Evolutionary conservation across 2,113 vertebrate species (phyloP), one percentile per base, ranked within the genome.

Genomic region (Phaethon lepturus): DNA sequence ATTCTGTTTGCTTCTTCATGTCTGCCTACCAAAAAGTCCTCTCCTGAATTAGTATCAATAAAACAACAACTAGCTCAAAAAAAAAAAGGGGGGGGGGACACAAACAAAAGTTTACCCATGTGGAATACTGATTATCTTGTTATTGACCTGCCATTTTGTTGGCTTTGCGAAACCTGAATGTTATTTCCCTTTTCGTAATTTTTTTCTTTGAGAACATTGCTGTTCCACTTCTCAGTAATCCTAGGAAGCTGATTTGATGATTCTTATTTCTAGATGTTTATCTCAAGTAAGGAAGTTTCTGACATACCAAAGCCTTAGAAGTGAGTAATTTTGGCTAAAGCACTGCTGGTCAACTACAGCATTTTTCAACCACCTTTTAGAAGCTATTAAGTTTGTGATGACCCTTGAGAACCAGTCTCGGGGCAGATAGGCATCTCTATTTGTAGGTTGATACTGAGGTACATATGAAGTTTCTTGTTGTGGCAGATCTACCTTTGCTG

Each of bases 401-500:
- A 33, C 13, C 58, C 14, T 62, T 49, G 45, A 47, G 49, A 85
- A 53, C 35, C 23, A 25, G 24, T 72, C 33, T 87, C 29, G 22
- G 18, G 6, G 52, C 69, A 79, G 63, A 40, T 2, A 11, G 64
- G 10, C 23, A 38, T 31, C 49, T 85, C 35, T 44, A 1, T 40
- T 49, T 64, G 18, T 62, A 47, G 22, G 10, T 40, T 82, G 76
- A 23, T 25, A 42, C 14, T 72, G 19, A 82, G 28, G 35, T 67
- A 11, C 2, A 4, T 38, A 4, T 78, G 28, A 79, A 73, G 26
- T 93, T 86, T 95, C 52, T 94, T 94, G 1, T 95, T 97, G 69
- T 85, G 95, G 44, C 93, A 99, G 99, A 95, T 99, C 98, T 55
- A 99, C 99, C 0, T 99, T 99, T 90, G 98, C 99, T 9, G 97